Conservation (phyloP, 37 sponge, comb jelly and placozoan genomes). For the Halichondria panicea region DNA sequence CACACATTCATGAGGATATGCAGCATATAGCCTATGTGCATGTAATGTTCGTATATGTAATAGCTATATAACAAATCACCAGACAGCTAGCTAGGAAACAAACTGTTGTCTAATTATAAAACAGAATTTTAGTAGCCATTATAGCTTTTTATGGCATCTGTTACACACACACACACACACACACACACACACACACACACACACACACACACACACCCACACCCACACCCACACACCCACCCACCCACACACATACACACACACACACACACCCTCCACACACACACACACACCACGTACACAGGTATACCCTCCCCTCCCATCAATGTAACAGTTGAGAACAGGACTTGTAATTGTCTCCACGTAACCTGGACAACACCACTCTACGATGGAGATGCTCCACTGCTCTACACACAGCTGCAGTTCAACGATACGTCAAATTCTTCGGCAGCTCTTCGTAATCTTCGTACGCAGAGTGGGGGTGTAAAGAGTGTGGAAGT, state of each 20-base stretch:
- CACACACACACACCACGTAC: background rate
- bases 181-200: constrained; percentile 3
- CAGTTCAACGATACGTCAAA: background rate
- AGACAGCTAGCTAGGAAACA: too few relatives aligned
- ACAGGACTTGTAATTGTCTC: constrained; percentile 32
- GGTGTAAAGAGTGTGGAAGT: constrained; percentile 17
- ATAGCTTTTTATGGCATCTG: background rate
- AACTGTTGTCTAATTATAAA: too few relatives aligned
- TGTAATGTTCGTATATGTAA: too few relatives aligned
- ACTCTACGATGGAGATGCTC: constrained; percentile 29
- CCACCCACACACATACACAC: background rate
- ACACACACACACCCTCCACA: background rate
- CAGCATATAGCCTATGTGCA: too few relatives aligned
- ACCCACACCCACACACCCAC: too few relatives aligned
- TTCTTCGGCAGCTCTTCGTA: background rate
- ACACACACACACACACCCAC: background rate
- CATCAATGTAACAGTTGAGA: background rate
- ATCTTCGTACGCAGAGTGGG: background rate
- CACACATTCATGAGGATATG: too few relatives aligned
- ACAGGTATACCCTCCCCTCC: constrained; percentile 46
- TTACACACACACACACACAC: background rate
- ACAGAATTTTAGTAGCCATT: too few relatives aligned
- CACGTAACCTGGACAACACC: constrained; percentile 31
- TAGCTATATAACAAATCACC: too few relatives aligned
- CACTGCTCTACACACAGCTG: background rate